These are phyloP conservation scores for Eristalis pertinax DNA, from an alignment of 2,888 invertebrate species.

Conservation along the genomic window DNA sequence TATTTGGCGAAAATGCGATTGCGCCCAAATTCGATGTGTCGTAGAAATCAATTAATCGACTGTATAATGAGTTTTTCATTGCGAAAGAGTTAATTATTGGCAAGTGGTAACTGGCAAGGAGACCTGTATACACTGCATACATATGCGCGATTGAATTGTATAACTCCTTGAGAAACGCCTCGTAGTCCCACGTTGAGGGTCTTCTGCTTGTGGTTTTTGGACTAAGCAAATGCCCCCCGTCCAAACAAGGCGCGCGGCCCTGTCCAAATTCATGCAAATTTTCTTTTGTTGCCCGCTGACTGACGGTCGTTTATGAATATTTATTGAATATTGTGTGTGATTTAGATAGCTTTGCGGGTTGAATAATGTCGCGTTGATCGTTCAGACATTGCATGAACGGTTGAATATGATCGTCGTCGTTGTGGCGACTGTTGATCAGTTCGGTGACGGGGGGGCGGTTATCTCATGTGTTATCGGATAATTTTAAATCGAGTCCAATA, in stretches of 20 bases:
- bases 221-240: background rate
- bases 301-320: constrained; percentile 26
- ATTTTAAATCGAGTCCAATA: background rate
- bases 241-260: constrained; percentile 4
- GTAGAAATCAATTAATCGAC: constrained; percentile 23
- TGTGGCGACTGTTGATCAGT: background rate
- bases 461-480: background rate
- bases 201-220: background rate
- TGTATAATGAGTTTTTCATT: constrained; percentile 43
- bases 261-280: constrained; percentile 35
- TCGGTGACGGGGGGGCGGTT: background rate
- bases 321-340: constrained; percentile 12
- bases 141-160: constrained; percentile 6
- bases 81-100: constrained; percentile 41
- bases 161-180: constrained; percentile 29
- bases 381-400: constrained; percentile 33
- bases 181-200: background rate
- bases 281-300: background rate
- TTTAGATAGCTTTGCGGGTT: background rate
- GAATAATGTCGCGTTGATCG: constrained; percentile 32
- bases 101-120: background rate
- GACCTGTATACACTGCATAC: background rate
- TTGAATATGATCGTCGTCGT: background rate
- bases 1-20: constrained; percentile 40
- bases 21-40: background rate